Evolutionary conservation across 2,113 vertebrate species (phyloP).

Genomic region (Acanthochromis polyacanthus): DNA sequence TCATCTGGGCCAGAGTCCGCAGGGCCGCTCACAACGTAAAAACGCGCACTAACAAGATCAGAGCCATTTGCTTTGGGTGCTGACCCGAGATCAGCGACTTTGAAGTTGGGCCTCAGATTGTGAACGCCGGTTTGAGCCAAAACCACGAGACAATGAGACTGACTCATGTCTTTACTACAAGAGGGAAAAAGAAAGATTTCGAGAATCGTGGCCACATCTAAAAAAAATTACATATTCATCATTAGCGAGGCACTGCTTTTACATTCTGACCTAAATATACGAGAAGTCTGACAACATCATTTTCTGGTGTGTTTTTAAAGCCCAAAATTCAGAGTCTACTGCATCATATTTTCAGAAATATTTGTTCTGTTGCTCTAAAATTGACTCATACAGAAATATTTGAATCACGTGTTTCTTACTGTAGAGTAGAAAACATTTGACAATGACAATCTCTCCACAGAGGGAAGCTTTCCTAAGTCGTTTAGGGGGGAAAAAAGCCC

Average conservation of each 20-base stretch:
- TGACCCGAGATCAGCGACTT: conserved; percentile 47
- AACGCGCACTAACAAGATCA: neutral
- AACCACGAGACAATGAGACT: conserved; percentile 56
- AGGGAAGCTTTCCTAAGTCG: conserved; percentile 51
- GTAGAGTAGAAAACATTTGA: conserved; percentile 28
- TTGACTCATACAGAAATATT: neutral
- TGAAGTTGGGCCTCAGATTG: conserved; percentile 42
- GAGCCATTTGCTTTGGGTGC: conserved; percentile 24
- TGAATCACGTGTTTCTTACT: neutral
- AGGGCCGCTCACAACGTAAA: neutral
- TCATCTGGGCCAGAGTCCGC: conserved; percentile 9
- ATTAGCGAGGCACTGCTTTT: conserved; percentile 14
- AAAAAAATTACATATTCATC: conserved; percentile 21
- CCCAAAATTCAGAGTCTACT: neutral
- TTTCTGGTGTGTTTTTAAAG: neutral
- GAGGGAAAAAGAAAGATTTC: conserved; percentile 10
- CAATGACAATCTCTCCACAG: conserved; percentile 32
- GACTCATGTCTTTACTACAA: conserved; percentile 43
- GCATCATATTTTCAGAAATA: neutral
- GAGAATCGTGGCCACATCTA: conserved; percentile 38
- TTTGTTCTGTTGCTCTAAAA: neutral
- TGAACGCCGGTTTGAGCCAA: conserved; percentile 32
- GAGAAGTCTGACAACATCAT: neutral
- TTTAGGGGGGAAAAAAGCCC: conserved; percentile 24
- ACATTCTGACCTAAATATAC: neutral